Percentiles rank a stretch among this genome's conserved stretches.
Conservation (phyloP, 2,888 invertebrate species). For the Slavum lentiscoides region DNA sequence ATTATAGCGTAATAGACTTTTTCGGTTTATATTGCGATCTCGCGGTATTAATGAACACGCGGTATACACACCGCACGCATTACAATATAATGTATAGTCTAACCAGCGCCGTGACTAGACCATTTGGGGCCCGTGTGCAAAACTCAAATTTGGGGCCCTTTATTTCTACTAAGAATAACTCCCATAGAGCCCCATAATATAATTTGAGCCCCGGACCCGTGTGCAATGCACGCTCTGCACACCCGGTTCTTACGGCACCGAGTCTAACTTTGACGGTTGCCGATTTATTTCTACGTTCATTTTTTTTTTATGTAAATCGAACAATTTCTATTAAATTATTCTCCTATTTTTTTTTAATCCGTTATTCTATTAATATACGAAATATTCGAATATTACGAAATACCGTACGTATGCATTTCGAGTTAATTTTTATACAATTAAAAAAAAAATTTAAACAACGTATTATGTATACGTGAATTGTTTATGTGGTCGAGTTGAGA, state of each 20-base stretch:
- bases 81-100: no score
- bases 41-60: no score
- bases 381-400: no score
- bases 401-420: not conserved
- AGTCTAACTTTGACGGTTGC: constrained; percentile 15
- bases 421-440: not conserved
- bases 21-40: not conserved
- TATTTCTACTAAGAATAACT: no score
- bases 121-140: no score
- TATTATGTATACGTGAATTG: not conserved
- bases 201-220: no score
- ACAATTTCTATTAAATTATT: constrained; percentile 29
- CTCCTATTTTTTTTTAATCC: not conserved
- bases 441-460: constrained; percentile 7
- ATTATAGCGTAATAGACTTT: not conserved
- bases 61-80: no score
- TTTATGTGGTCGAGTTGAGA: constrained; percentile 5
- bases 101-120: no score
- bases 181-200: no score
- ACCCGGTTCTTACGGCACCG: no score
- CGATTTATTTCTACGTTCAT: not conserved
- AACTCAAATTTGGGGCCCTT: no score
- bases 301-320: constrained; percentile 23
- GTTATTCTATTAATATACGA: not conserved
- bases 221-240: no score